Conservation (phyloP, 1,140 invertebrate genomes). For the Polyergus mexicanus region DNA sequence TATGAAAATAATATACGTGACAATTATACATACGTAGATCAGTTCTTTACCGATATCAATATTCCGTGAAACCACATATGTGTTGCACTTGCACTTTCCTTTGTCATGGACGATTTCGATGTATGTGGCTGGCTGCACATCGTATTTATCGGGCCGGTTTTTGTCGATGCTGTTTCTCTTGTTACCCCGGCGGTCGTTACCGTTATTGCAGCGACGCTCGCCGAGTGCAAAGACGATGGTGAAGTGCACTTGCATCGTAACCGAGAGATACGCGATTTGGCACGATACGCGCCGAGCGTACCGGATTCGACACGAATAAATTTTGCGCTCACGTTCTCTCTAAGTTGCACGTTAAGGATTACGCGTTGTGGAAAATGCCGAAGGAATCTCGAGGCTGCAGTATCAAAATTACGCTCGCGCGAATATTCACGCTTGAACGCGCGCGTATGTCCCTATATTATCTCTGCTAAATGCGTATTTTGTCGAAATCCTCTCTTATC, state of each 20-base stretch:
- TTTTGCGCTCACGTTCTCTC: slow-evolving; percentile 35
- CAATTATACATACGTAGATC: slow-evolving; percentile 1
- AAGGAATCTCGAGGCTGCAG: slow-evolving; percentile 8
- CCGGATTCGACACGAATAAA: slow-evolving; percentile 33
- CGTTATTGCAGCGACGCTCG: slow-evolving; percentile 67
- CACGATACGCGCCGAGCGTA: slow-evolving; percentile 30
- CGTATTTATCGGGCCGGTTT: slow-evolving; percentile 62
- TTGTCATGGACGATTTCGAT: slow-evolving; percentile 49
- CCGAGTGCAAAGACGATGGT: slow-evolving; percentile 33
- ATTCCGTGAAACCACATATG: no score
- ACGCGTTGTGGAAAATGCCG: not conserved
- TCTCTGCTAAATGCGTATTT: slow-evolving; percentile 17
- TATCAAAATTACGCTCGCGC: not conserved
- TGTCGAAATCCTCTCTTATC: not conserved
- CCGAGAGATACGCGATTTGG: slow-evolving; percentile 52
- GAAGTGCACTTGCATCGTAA: slow-evolving; percentile 7
- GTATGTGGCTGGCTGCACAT: slow-evolving; percentile 46
- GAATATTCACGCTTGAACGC: slow-evolving; percentile 7
- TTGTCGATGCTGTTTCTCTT: slow-evolving; percentile 63
- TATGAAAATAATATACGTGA: not conserved
- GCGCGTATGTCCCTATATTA: not conserved
- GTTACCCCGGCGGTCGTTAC: slow-evolving; percentile 68
- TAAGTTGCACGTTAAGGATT: slow-evolving; percentile 43
- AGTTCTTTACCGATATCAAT: not conserved
- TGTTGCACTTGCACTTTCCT: not conserved